These are phyloP conservation scores for Centruroides vittatus DNA, from an alignment of 1,140 invertebrate genomes.

Conservation along the genomic window DNA sequence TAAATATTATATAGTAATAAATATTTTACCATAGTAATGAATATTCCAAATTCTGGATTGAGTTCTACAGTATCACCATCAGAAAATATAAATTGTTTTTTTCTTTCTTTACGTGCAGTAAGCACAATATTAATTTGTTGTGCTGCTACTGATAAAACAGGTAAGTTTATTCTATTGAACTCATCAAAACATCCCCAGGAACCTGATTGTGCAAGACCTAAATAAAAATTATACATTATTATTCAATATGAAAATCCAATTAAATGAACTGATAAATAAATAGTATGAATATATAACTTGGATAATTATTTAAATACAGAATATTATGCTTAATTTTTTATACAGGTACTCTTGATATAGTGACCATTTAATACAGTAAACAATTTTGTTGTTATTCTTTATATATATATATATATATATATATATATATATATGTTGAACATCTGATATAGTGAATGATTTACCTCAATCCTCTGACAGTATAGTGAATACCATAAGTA, in stretches of 20 bases:
- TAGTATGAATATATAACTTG: no score
- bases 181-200: slow-evolving; percentile 96
- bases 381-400: not conserved
- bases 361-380: no score
- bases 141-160: slow-evolving; percentile 88
- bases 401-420: not conserved
- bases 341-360: no score
- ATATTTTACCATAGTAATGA: slow-evolving; percentile 80
- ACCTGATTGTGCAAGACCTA: slow-evolving; percentile 82
- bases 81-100: slow-evolving; percentile 76
- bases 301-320: no score
- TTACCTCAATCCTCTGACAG: no score
- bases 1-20: slow-evolving; percentile 1
- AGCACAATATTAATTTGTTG: slow-evolving; percentile 89
- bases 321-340: no score
- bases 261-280: no score
- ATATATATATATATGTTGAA: not conserved
- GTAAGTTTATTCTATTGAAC: slow-evolving; percentile 89
- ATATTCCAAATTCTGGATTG: slow-evolving; percentile 92
- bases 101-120: slow-evolving; percentile 79
- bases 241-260: not conserved
- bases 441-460: not conserved
- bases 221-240: not conserved
- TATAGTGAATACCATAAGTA: not conserved
- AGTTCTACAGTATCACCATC: slow-evolving; percentile 86